Evolutionary conservation across 2,888 invertebrate species (phyloP), one percentile per base, ranked within the genome.

Genomic region (Nebria brevicollis): DNA sequence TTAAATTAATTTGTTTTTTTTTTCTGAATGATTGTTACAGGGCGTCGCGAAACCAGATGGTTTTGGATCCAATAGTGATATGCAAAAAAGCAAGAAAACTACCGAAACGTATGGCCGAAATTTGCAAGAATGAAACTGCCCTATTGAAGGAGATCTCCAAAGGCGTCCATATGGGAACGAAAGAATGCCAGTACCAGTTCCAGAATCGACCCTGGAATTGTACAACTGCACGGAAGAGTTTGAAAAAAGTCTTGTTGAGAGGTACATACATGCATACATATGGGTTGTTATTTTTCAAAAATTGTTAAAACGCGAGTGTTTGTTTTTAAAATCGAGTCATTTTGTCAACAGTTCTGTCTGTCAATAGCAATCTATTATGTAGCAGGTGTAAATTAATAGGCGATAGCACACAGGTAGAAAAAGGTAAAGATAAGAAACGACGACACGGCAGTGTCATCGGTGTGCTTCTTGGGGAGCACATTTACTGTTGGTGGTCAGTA

Each of bases 171-270:
- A 90, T 95, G 83, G 96, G 95, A 41, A 95, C 96, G 85, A 93
- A 92, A 84, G 96, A 97, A 92, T 97, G 97, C 88, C 95, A 96
- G 85, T 93, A 94, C 89, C 97, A 97, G 90, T 97, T 97, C 89
- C 91, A 94, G 82, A 93, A 94, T 88, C 92, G 96, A 83, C 91
- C 95, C 88, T 97, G 97, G 97, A 97, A 97, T 89, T 97, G 97
- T 88, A 96, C 96, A 80, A 94, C 95, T 0, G 92, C 94, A 83
- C 92, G 94, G 85, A 92, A 94, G 84, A 96, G 95, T 84, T 93
- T 96, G 89, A 93, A 94, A 88, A 96, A 96, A 90, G 95, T 97
- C 87, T 91, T 97, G 82, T 91, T 95, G 88, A 94, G 94, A 92
- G 97, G 97, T 97, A 90, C 91, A 91, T 85, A 77, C 25, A 26